Base-by-base conservation (phyloP, 2,113 vertebrate genomes). In the Odontesthes bonariensis region DNA sequence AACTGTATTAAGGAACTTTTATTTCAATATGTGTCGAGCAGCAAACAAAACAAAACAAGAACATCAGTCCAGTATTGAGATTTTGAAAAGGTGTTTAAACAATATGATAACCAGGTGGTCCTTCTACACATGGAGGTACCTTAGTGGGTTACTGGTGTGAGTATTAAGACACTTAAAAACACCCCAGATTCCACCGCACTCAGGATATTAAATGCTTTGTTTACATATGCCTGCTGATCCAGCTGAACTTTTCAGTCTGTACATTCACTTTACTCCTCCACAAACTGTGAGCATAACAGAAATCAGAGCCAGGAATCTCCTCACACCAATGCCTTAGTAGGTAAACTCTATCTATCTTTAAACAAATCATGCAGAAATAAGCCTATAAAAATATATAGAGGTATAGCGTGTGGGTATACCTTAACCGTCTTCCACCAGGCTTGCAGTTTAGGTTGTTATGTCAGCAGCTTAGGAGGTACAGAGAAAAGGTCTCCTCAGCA, bases 341-440 rank as follows among this genome's bases (percentile, higher is more conserved):
- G 52, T 69, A 76, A 56, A 63, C 46, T 22, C 19, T 61, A 66
- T 66, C 22, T 3, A 5, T 69, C 69, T 74, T 75, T 58, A 89
- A 91, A 82, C 75, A 83, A 87, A 82, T 73, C 19, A 0, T 31
- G 62, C 77, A 71, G 85, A 77, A 27, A 60, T 33, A 51, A 74
- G 77, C 57, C 82, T 83, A n/a, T 74, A 83, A 73, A 75, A 89
- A 83, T 81, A 91, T 20, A 17, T 12, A 27, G 58, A 16, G 58
- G 75, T 64, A 47, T 27, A 19, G 12, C 5, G 38, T 54, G 73
- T 2, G 55, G 59, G 38, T 60, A 56, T 31, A 76, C 20, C 6
- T 75, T 75, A 31, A 70, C 73, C 73, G 6, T 57, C 52, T 0
- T 38, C 32, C 76, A 9, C 23, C 68, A 33, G 57, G 31, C 58